Base-by-base conservation (phyloP, 2,888 invertebrate genomes). In the Sericinus montela region DNA sequence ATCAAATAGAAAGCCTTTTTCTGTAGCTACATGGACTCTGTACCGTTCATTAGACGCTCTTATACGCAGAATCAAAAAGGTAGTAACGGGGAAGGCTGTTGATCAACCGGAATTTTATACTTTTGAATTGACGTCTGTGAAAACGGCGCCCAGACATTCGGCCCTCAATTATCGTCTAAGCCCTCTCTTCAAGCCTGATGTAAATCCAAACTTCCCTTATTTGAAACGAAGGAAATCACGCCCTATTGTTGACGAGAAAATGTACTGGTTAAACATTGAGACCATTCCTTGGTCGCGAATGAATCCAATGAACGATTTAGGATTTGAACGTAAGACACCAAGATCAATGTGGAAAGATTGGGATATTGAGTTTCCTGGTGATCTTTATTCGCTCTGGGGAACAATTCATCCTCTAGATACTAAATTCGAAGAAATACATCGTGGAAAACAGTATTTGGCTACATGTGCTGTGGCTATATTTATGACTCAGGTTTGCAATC, bases 311-410 rank as follows among this genome's bases (percentile, higher is more conserved):
- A 88, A 87, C 52, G 85, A 84, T 55, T 60, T 81, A 51, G 85
- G 86, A 1, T 63, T 85, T 14, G 64, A 69, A 28, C 67, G 87
- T 29, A 72, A 68, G 38, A 77, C 72, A 13, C 79, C 82, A 1
- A 71, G 64, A 51, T 69, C 83, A 0, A 51, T 85, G 68, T 93
- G 93, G 92, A 92, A 92, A 61, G 85, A 92, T 44, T 94, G 91
- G 90, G 91, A 93, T 53, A 90, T 93, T 1, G 94, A 94, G 65
- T 92, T 93, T 56, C 89, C 91, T 1, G 90, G 91, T 1, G 93
- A 92, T 53, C 72, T 94, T 0, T 94, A 87, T 79, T 93, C 94
- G 0, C 72, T 94, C 1, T 91, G 92, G 90, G 93, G 94, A 0
- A 89, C 89, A 28, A 63, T 93, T 11, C 92, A 93, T 75, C 92